These are phyloP conservation scores for Aphidius ervi DNA, from an alignment of 1,140 invertebrate genomes.

Conservation along the genomic window DNA sequence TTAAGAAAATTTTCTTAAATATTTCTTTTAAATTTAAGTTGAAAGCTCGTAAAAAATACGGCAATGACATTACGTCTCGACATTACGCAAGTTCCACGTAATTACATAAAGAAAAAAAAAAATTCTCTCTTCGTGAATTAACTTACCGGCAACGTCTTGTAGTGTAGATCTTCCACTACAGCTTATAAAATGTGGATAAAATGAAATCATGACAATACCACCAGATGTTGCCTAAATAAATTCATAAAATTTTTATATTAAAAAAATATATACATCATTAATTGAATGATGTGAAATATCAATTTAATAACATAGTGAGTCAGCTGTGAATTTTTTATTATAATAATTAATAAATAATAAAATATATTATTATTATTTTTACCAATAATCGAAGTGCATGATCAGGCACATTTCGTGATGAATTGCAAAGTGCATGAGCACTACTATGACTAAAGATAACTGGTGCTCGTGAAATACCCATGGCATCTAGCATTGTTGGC, in stretches of 20 bases:
- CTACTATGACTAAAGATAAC: conserved; percentile 89
- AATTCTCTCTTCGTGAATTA: conserved; percentile 21
- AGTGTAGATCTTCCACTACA: conserved; percentile 71
- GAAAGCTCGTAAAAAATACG: too few relatives aligned
- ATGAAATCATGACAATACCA: conserved; percentile 87
- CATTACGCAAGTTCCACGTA: too few relatives aligned
- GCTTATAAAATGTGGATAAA: conserved; percentile 80
- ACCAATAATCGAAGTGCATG: conserved; percentile 75
- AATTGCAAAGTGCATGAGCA: conserved; percentile 78
- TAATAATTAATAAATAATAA: conserved; percentile 7
- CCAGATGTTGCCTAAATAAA: conserved; percentile 67
- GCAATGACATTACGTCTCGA: too few relatives aligned
- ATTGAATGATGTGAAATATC: background rate
- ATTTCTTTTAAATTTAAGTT: too few relatives aligned
- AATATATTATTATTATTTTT: conserved; percentile 41
- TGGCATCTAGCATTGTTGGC: conserved; percentile 74
- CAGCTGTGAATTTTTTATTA: background rate
- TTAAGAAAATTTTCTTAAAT: too few relatives aligned
- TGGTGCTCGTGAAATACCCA: conserved; percentile 71
- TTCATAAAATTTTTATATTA: conserved; percentile 15
- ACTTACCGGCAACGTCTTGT: conserved; percentile 67
- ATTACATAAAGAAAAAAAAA: background rate
- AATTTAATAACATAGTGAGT: too few relatives aligned
- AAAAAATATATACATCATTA: conserved; percentile 13
- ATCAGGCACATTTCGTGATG: conserved; percentile 81